Base-by-base conservation (phyloP, 1,140 invertebrate genomes). In the Caenorhabditis briggsae region DNA sequence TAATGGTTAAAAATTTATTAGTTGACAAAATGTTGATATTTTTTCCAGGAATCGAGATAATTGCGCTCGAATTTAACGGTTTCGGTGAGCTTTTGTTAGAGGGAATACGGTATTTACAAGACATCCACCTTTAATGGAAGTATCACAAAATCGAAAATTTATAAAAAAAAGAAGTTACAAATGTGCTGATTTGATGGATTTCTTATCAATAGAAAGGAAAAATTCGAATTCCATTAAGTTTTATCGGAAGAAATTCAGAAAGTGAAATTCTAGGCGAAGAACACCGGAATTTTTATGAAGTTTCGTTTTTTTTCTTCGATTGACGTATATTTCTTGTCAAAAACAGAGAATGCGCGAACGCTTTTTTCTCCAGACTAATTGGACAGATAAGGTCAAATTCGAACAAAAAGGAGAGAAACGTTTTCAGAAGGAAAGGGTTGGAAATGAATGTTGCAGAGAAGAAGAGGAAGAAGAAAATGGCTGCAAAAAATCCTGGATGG, bases 271-370 rank as follows among this genome's bases (percentile, higher is more conserved):
- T 20, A 18, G 2, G 56, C 20, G 8, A 58, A n/a, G 56, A 58
- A 58, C 20, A 9, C 8, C 33, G 33, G 33, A 33, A 20, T 58
- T 58, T 58, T 58, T 58, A n/a, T 20, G 56, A 20, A 58, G 56
- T 20, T 5, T 58, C 50, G 33, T 33, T 53, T 18, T 53, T 53
- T 18, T 18, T 18, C 16, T n/a, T 16, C 56, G n/a, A n/a, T 58
- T 58, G 56, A 58, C 56, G 56, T 58, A 58, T 20, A 53, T 58
- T 58, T 20, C 56, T 58, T 64, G 25, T 41, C 59, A 64, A 64
- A 64, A 64, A 64, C 59, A 64, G 59, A 64, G 23, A 64, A 64
- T 3, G 1, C 33, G 33, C 59, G 25, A 25, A 33, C 59, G 12
- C 59, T 64, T 41, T 64, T 64, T 64, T 64, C 56, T n/a, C 11